Base-by-base conservation (phyloP, 2,888 invertebrate genomes). In the Ectemnius continuus region DNA sequence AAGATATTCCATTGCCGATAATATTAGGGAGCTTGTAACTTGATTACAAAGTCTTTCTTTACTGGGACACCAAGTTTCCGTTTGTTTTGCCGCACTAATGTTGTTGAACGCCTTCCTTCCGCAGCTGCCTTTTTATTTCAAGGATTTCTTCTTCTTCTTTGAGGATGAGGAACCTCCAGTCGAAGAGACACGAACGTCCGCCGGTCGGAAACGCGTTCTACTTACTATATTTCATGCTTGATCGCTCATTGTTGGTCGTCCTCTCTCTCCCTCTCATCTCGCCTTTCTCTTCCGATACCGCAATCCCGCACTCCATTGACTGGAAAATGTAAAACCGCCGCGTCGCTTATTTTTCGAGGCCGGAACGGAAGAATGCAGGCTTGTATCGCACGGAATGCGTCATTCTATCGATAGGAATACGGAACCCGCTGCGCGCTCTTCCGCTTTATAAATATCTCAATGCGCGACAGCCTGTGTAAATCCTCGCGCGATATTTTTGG, bases 221-320 rank as follows among this genome's bases (percentile, higher is more conserved):
- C n/a, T 45, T 45, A 61, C 8, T 18, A 59, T 47, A 65, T 69
- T 60, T 66, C 47, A 63, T 36, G 69, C 48, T 63, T 52, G 61
- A 75, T 65, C 18, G 56, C 28, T 11, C 46, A 6, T 48, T 11
- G n/a, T 28, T 45, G 62, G 70, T 58, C 67, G 74, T 74, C 70
- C 65, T 46, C 64, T 74, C 64, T 58, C 20, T 45, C 64, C 59
- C 59, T 67, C 64, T 47, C 47, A 45, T 47, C 20, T 61, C 56
- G 47, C 14, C 3, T 26, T 45, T 65, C 18, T 20, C 36, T 36
- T 36, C 5, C 75, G 67, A 75, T 64, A 70, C 75, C 62, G 69
- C 68, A 47, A 80, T 80, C 76, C 73, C 75, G 76, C 76, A 78
- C 79, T 70, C 68, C 76, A 74, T 75, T 69, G 78, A 74, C 76